phyloP scores from a whole-genome alignment of 2,113 vertebrate species.

The Lipophrys pholis region DNA sequence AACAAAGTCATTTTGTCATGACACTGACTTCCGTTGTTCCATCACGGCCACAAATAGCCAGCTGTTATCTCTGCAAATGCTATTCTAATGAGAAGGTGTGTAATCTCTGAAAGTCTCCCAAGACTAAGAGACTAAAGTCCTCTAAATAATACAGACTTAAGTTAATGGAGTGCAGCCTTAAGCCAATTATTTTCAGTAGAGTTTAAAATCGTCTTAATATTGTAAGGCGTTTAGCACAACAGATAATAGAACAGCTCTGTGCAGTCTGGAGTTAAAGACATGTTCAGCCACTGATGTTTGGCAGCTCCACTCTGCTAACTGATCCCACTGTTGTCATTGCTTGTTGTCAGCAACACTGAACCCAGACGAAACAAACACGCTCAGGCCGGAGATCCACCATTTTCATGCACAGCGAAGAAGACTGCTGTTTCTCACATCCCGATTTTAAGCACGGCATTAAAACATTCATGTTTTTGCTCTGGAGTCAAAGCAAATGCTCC shows the following conservation, averaged over 20 bases:
- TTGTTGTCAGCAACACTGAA: slow-evolving; percentile 24
- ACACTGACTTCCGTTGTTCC: slow-evolving; percentile 15
- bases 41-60: slow-evolving; percentile 26
- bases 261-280: too few species aligned
- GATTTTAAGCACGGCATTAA: background rate
- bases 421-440: background rate
- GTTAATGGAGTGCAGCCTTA: background rate
- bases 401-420: background rate
- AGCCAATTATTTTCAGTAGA: background rate
- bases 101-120: background rate
- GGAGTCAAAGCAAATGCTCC: background rate
- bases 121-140: background rate
- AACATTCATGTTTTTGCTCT: background rate
- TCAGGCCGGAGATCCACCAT: background rate
- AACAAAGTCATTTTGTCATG: slow-evolving; percentile 24
- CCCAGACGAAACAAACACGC: slow-evolving; percentile 25
- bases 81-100: background rate
- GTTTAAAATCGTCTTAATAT: background rate
- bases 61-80: slow-evolving; percentile 12
- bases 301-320: slow-evolving; percentile 9
- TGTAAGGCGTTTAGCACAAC: background rate
- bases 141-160: background rate
- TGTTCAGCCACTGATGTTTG: slow-evolving; percentile 3
- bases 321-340: slow-evolving; percentile 4
- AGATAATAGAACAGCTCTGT: background rate